Evolutionary conservation across 2,797 vertebrate species (phyloP), one percentile per base, ranked within the genome.

Genomic region (Ibycter americanus): DNA sequence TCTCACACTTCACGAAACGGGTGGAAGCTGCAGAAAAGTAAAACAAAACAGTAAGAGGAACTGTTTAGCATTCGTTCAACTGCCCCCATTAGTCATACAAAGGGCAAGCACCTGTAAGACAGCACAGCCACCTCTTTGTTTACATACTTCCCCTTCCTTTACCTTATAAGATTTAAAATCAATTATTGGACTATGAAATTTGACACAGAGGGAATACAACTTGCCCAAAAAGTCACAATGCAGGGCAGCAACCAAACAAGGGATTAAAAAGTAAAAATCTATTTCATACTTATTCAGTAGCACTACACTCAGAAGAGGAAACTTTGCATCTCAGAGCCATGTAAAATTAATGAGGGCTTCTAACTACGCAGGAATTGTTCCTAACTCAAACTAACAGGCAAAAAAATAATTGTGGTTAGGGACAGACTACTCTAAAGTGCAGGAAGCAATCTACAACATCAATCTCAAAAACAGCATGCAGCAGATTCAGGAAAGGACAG

Each of bases 1-100:
- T 99, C 92, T 99, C 99, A 98, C 99, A 99, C 98, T 99, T 99
- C 93, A 99, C 99, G 97, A 99, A 99, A 84, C 99, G 99, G 32
- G 99, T 99, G 49, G 99, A 99, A 93, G 99, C 99, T 99, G 94
- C 61, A 93, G 97, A 93, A 96, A 94, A 36, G 21, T 66, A 32
- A 91, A 91, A 54, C 40, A 26, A 83, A 70, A 29, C 1, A 12
- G 76, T 80, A 44, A 91, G 66, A 71, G 36, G 87, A 93, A 72
- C 21, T 65, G 51, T 38, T 91, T 27, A 63, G 20, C 16, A 20
- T n/a, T 36, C 46, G 10, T 29, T 80, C 81, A 66, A 29, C 22
- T 56, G 65, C 66, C 47, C 4, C 20, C 51, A 74, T 15, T 84
- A 5, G 17, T 14, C 62, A 27, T 15, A 68, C 73, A 49, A 29